phyloP scores from a whole-genome alignment of 2,113 vertebrate species.

The Pogonocichla stellata region DNA sequence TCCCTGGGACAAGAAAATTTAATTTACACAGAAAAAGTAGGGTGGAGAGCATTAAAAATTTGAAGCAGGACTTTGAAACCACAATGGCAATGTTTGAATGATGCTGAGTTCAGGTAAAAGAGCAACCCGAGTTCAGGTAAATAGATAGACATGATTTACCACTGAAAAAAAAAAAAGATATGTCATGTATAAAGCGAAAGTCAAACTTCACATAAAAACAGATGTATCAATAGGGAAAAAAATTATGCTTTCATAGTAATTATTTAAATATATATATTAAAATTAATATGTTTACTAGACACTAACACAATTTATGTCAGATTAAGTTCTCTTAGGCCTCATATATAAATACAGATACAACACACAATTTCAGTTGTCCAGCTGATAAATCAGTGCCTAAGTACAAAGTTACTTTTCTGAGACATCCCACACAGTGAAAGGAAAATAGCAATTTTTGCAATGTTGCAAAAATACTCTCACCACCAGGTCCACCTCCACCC shows the following conservation, averaged over 20 bases:
- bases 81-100: not conserved
- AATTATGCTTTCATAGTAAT: not conserved
- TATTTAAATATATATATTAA: not conserved
- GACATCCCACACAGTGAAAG: not conserved
- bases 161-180: not conserved
- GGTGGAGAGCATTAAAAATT: not conserved
- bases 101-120: not conserved
- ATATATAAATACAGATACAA: not conserved
- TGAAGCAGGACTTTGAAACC: not conserved
- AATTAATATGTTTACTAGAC: not conserved
- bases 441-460: not conserved
- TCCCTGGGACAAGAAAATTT: not conserved
- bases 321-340: not conserved
- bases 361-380: not conserved
- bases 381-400: accelerated
- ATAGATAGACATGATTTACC: not conserved
- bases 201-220: not conserved
- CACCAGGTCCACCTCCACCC: not conserved
- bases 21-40: not conserved
- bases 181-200: not conserved
- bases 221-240: not conserved
- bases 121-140: not conserved
- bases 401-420: not conserved
- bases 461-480: not conserved
- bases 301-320: not conserved